These are phyloP conservation scores for Poecilia wingei DNA, from an alignment of 2,797 vertebrate species.

Conservation along the genomic window DNA sequence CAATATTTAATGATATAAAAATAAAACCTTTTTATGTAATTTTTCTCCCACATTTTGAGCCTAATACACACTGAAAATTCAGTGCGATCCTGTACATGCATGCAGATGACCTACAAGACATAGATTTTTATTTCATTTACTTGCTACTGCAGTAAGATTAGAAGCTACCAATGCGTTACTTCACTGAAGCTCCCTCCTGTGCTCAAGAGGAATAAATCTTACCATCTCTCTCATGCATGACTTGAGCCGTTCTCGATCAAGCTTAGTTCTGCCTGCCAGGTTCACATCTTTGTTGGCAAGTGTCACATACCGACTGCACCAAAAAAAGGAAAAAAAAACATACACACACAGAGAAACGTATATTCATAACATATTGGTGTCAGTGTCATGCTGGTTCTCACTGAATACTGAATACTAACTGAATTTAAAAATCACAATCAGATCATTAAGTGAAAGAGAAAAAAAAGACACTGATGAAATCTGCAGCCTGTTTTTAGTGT, in stretches of 20 bases:
- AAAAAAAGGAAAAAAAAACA: background rate
- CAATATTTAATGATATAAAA: background rate
- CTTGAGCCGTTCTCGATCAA: conserved; percentile 93
- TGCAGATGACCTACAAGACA: conserved; percentile 10
- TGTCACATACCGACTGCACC: conserved; percentile 86
- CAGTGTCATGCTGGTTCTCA: background rate
- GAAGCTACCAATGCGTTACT: background rate
- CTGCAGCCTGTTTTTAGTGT: conserved; percentile 8
- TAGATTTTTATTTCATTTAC: conserved; percentile 10
- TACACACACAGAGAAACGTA: background rate
- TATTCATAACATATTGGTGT: background rate
- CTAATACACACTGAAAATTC: background rate
- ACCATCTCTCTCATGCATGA: conserved; percentile 95
- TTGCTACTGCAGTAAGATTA: background rate
- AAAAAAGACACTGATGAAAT: background rate
- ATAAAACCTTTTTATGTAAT: background rate
- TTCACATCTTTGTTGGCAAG: conserved; percentile 92
- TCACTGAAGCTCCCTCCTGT: background rate
- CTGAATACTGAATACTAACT: background rate
- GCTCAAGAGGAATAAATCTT: conserved; percentile 36
- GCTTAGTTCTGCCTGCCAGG: conserved; percentile 86
- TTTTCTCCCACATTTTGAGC: background rate
- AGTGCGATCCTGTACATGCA: conserved; percentile 2
- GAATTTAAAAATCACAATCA: background rate
- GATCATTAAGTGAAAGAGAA: background rate